Percentiles rank a stretch among this genome's conserved stretches.
These are phyloP conservation scores for Onychorhynchus coronatus DNA, from an alignment of 2,113 vertebrate genomes.

Conservation along the genomic window DNA sequence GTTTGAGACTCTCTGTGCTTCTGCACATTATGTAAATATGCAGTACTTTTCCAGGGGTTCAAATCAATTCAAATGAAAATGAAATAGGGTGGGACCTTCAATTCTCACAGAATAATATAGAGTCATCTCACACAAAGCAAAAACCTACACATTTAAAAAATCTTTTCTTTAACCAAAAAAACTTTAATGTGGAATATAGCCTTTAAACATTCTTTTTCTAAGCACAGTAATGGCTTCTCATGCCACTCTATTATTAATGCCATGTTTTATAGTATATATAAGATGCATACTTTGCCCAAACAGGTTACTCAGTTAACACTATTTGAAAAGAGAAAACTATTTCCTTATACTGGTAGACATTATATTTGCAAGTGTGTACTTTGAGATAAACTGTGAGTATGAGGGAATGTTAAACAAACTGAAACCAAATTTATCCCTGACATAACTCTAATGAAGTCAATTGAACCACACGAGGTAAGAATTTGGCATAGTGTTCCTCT, in stretches of 20 bases:
- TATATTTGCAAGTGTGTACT: not conserved
- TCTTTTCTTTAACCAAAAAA: not conserved
- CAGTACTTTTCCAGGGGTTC: constrained; percentile 29
- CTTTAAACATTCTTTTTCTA: not conserved
- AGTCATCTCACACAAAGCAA: constrained; percentile 10
- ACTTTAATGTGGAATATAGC: not conserved
- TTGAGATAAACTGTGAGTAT: not conserved
- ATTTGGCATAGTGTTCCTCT: not conserved
- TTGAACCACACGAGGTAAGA: constrained; percentile 17
- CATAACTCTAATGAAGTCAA: not conserved
- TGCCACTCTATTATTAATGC: not conserved
- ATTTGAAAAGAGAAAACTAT: not conserved
- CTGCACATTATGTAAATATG: constrained; percentile 40
- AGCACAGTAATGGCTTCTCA: not conserved
- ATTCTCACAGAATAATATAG: constrained; percentile 22
- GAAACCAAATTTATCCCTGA: constrained; percentile 20
- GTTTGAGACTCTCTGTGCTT: constrained; percentile 55
- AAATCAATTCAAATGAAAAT: constrained; percentile 38
- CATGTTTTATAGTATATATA: not conserved
- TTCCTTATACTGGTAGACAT: not conserved
- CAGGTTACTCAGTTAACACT: not conserved
- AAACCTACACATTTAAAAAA: not conserved
- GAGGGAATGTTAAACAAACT: constrained; percentile 30
- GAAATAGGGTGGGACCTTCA: constrained; percentile 51
- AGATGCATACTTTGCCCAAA: not conserved